Evolutionary conservation across 2,888 invertebrate genomes (phyloP).

Genomic region (Stenotaenia linearis): DNA sequence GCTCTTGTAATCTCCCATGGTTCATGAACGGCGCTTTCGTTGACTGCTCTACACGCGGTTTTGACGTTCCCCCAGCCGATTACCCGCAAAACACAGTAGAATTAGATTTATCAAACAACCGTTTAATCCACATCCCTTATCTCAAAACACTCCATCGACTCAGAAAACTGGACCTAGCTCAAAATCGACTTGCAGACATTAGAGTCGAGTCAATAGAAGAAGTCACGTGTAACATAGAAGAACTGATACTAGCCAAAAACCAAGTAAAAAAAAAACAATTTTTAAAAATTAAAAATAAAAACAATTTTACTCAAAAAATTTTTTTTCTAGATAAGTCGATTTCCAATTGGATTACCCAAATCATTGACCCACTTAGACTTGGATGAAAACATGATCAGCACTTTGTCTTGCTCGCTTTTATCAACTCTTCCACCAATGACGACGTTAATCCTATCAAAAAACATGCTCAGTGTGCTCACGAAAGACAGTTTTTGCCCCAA

Average conservation of each 20-base stretch:
- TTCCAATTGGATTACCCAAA: not conserved
- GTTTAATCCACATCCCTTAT: not conserved
- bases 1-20: not conserved
- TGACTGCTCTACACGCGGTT: not conserved
- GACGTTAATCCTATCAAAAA: not conserved
- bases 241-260: not conserved
- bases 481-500: constrained; percentile 24
- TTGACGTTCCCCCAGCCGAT: not conserved
- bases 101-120: constrained; percentile 8
- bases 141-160: not conserved
- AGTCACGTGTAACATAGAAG: not conserved
- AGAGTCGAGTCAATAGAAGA: not conserved
- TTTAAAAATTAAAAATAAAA: not conserved
- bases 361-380: not conserved
- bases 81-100: not conserved
- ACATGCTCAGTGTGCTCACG: not conserved
- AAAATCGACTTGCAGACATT: not conserved
- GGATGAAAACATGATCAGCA: not conserved
- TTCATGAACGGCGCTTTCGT: constrained; percentile 7
- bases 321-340: not conserved
- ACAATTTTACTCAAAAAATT: not conserved
- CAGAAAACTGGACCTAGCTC: not conserved
- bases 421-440: not conserved
- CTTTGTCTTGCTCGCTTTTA: not conserved
- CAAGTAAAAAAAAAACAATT: not conserved